Base-by-base conservation (phyloP, 2,797 vertebrate species). In the Anniella stebbinsi region DNA sequence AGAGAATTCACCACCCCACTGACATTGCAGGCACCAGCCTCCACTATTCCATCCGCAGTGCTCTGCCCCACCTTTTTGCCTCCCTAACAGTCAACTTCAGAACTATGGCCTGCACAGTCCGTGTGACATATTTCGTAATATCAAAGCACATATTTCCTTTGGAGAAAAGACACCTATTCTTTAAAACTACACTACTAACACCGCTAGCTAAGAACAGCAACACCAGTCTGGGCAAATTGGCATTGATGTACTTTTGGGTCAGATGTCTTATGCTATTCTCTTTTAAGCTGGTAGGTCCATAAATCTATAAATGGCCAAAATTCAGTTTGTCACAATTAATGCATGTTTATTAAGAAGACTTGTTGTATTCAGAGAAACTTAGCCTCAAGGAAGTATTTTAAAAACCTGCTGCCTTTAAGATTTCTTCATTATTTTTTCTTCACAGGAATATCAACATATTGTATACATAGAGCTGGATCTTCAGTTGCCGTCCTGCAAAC, bases 251-350 rank as follows among this genome's bases (percentile, higher is more conserved):
- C 38, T 78, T 88, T 67, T 89, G 70, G 89, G 73, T 15, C 80
- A 88, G 87, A 85, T 30, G 91, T 3, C 0, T 0, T 4, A 91
- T 5, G 82, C 45, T 83, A 90, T 86, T 87, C 88, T 77, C 66
- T 89, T 66, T 92, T 41, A 91, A 70, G 76, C 66, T 67, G 92
- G 7, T 48, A 54, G 86, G 54, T 86, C 80, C 67, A 45, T 60
- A 67, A 41, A 83, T 28, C 86, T 83, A 92, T 10, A 77, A 89
- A 38, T 9, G 36, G 66, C 23, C 25, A 92, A 76, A 9, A 80
- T 38, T 0, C 69, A 45, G 75, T 72, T 89, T 90, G 70, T 75
- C 57, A 48, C 45, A 80, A 57, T 38, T 25, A 30, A 4, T 36
- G 33, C 23, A 60, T 23, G 13, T 66, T 25, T 28, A 38, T 38